phyloP scores from a whole-genome alignment of 2,888 invertebrate genomes.

The Selenia dentaria region DNA sequence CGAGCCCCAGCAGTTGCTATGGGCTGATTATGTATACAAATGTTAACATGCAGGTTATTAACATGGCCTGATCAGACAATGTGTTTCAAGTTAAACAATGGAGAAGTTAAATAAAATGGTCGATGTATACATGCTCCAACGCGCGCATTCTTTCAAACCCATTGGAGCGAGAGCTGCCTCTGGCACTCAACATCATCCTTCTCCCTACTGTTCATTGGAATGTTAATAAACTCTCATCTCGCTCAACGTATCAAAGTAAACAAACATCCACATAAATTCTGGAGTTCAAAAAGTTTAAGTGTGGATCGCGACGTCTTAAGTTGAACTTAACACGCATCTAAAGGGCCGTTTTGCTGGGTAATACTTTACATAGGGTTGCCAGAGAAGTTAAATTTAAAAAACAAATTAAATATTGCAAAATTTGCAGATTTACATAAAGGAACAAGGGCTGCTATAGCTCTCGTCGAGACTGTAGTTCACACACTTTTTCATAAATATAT shows the following conservation, averaged over 20 bases:
- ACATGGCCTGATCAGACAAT: too few species aligned
- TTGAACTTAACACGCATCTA: slow-evolving; percentile 50
- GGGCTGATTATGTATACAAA: too few species aligned
- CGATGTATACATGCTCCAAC: too few species aligned
- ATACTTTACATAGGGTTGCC: slow-evolving; percentile 34
- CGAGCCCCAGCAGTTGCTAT: too few species aligned
- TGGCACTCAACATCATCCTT: slow-evolving; percentile 6
- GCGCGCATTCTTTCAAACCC: neutral
- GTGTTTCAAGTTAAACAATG: too few species aligned
- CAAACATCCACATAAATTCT: slow-evolving; percentile 38
- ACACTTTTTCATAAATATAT: too few species aligned
- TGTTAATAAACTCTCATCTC: slow-evolving; percentile 28
- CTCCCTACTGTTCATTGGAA: slow-evolving; percentile 9
- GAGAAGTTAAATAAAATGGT: too few species aligned
- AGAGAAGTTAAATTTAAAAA: neutral
- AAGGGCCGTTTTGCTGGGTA: slow-evolving; percentile 33
- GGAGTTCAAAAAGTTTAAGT: slow-evolving; percentile 43
- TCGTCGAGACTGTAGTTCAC: too few species aligned
- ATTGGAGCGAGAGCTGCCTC: neutral
- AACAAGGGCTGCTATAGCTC: too few species aligned
- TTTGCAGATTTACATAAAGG: too few species aligned
- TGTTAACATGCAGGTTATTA: too few species aligned
- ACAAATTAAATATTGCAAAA: too few species aligned
- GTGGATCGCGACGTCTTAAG: slow-evolving; percentile 45
- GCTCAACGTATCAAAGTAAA: slow-evolving; percentile 33